phyloP scores from a whole-genome alignment of 2,888 invertebrate genomes.

The Flabesymbios commensalis region DNA sequence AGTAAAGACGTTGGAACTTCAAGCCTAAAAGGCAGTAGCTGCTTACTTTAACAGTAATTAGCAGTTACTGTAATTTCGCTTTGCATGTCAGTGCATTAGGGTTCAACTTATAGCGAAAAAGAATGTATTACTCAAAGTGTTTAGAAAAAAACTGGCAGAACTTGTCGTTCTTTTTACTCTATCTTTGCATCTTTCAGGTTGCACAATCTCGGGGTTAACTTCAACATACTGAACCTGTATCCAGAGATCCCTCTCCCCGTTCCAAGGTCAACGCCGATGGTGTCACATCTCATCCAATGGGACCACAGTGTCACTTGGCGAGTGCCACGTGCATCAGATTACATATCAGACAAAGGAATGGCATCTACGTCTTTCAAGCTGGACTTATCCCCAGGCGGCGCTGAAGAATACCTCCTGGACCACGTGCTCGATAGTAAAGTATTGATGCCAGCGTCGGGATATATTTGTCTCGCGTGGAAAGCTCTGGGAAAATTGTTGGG shows the following conservation, averaged over 20 bases:
- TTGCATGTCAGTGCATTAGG: not conserved
- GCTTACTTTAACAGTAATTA: too few relatives aligned
- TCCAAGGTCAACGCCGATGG: slow-evolving; percentile 81
- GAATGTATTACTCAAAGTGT: not conserved
- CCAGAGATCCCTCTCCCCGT: slow-evolving; percentile 73
- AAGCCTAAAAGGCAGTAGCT: too few relatives aligned
- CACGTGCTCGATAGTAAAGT: slow-evolving; percentile 87
- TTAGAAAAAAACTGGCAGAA: too few relatives aligned
- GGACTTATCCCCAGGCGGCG: slow-evolving; percentile 58
- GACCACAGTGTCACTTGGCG: slow-evolving; percentile 86
- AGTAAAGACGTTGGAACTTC: too few relatives aligned
- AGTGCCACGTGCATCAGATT: slow-evolving; percentile 47
- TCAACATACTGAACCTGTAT: slow-evolving; percentile 71
- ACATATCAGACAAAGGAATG: slow-evolving; percentile 34
- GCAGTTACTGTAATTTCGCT: too few relatives aligned
- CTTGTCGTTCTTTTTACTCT: too few relatives aligned
- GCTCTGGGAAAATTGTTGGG: slow-evolving; percentile 60
- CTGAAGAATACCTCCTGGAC: slow-evolving; percentile 66
- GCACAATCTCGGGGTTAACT: slow-evolving; percentile 79
- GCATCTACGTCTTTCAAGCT: slow-evolving; percentile 45
- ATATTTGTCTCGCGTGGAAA: slow-evolving; percentile 68
- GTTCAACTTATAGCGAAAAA: not conserved
- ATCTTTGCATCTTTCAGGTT: slow-evolving; percentile 63
- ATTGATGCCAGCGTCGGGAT: slow-evolving; percentile 81
- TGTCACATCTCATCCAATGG: slow-evolving; percentile 84